A percentile compares a stretch with the other conserved stretches of the same genome.
phyloP scores from a whole-genome alignment of 2,113 vertebrate genomes.

The Alethe castanea region DNA sequence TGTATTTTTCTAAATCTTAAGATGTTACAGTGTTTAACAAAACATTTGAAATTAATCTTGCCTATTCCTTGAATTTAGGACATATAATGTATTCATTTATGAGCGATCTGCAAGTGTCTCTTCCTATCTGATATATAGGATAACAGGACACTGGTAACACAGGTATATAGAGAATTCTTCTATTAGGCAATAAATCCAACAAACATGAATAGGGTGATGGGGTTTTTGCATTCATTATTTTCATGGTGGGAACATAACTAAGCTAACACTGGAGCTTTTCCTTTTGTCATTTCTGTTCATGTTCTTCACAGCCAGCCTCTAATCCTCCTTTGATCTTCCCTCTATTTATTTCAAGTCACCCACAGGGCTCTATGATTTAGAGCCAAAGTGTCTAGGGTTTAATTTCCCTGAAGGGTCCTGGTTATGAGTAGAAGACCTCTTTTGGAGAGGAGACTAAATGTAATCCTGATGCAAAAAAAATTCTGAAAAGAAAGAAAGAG shows the following conservation, averaged over 20 bases:
- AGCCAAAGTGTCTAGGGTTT: not conserved
- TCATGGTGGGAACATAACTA: not conserved
- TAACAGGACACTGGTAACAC: not conserved
- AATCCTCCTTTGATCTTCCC: slow-evolving; percentile 33
- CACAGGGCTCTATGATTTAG: not conserved
- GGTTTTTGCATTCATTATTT: not conserved
- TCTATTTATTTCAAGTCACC: not conserved
- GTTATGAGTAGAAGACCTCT: not conserved
- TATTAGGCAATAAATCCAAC: not conserved
- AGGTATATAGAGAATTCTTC: not conserved
- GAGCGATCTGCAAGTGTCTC: not conserved
- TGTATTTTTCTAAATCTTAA: not conserved
- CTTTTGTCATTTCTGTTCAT: not conserved
- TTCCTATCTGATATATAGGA: not conserved
- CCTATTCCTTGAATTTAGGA: not conserved
- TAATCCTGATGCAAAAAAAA: not conserved
- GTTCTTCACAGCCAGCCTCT: not conserved
- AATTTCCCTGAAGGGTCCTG: not conserved
- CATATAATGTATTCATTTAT: not conserved
- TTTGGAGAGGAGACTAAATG: not conserved
- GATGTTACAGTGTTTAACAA: not conserved
- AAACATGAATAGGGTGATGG: not conserved
- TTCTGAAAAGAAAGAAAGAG: not conserved
- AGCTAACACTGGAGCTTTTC: not conserved
- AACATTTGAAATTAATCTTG: not conserved